Evolutionary conservation across 1,140 invertebrate genomes (phyloP).

Genomic region (Heliconius hermathena): DNA sequence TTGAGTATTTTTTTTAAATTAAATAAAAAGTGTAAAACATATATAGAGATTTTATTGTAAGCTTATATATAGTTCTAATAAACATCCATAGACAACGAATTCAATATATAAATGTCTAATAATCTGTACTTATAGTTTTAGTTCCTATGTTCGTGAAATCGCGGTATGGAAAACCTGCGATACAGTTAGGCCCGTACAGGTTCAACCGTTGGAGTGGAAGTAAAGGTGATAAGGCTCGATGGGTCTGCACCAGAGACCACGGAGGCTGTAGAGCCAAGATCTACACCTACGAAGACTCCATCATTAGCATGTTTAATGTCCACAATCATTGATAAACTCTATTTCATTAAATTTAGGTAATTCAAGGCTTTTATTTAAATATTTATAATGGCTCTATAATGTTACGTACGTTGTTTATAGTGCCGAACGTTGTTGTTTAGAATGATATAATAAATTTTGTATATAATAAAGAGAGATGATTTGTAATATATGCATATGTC

Average conservation of each 20-base stretch:
- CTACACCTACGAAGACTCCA: conserved; percentile 44
- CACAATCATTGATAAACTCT: conserved; percentile 43
- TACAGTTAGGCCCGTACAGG: conserved; percentile 48
- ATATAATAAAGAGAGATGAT: neutral
- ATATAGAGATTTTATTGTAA: too few relatives aligned
- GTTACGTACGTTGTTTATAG: neutral
- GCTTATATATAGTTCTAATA: too few relatives aligned
- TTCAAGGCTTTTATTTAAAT: neutral
- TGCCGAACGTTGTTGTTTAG: neutral
- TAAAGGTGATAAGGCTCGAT: conserved; percentile 41
- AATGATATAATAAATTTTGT: neutral
- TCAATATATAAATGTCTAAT: neutral
- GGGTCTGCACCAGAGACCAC: conserved; percentile 47
- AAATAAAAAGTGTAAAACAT: too few relatives aligned
- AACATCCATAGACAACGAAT: neutral
- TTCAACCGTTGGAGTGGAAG: conserved; percentile 49
- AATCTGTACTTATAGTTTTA: conserved; percentile 19
- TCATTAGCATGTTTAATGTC: conserved; percentile 35
- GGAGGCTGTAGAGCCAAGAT: conserved; percentile 53
- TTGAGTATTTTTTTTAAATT: too few relatives aligned
- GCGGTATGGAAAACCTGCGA: conserved; percentile 50
- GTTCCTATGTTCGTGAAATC: conserved; percentile 39
- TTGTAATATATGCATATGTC: neutral
- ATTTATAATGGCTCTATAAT: neutral
- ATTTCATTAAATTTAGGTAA: neutral